These are phyloP conservation scores for Brachionus rotundiformis DNA, from an alignment of 1,140 invertebrate genomes.

Conservation along the genomic window DNA sequence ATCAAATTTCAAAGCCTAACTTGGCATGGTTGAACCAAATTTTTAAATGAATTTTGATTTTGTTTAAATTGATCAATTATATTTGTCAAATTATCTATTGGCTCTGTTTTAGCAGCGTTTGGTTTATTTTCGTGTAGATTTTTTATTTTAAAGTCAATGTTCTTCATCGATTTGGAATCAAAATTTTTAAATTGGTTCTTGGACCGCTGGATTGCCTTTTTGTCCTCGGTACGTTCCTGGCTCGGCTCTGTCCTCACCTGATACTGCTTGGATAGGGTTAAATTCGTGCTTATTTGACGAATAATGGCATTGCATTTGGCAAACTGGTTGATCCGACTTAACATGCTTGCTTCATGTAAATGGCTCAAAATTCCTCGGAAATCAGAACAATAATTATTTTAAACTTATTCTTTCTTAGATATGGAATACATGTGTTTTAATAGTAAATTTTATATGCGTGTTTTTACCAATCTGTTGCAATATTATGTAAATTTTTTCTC, in stretches of 20 bases:
- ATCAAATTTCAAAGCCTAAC: background rate
- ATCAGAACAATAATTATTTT: background rate
- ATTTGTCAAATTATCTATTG: background rate
- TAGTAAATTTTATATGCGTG: background rate
- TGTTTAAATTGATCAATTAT: background rate
- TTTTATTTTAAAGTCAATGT: constrained; percentile 15
- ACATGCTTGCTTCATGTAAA: constrained; percentile 9
- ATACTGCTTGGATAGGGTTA: constrained; percentile 1
- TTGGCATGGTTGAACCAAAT: background rate
- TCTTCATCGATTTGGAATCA: background rate
- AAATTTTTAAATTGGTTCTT: constrained; percentile 23
- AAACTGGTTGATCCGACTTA: background rate
- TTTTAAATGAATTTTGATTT: constrained; percentile 32
- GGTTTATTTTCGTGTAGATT: background rate
- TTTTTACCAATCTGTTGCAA: background rate
- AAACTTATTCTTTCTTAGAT: background rate
- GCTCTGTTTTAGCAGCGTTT: background rate
- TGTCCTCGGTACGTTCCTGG: background rate
- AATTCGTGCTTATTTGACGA: constrained; percentile 25
- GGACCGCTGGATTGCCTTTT: too few species aligned
- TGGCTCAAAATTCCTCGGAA: background rate
- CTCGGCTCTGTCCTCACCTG: constrained; percentile 22
- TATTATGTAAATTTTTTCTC: background rate
- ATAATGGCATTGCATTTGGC: constrained; percentile 8
- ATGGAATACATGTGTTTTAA: background rate